Percentiles rank a stretch among this genome's conserved stretches.
Evolutionary conservation across 2,797 vertebrate genomes (phyloP).

Genomic region (Antrozous pallidus): DNA sequence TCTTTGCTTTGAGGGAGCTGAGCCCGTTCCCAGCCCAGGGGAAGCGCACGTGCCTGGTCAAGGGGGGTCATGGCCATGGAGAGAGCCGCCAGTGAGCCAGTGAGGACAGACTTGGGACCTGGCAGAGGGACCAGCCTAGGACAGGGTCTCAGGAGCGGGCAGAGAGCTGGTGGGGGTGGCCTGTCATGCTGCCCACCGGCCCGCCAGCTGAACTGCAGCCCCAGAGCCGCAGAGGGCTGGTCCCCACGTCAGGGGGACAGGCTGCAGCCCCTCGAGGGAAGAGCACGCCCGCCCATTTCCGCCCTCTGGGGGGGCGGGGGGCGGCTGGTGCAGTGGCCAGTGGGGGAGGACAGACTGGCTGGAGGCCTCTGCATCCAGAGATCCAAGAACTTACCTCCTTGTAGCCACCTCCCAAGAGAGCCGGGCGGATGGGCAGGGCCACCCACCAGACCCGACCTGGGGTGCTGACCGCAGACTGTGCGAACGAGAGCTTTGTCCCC

Average conservation of each 20-base stretch:
- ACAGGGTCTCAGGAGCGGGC: rapidly evolving
- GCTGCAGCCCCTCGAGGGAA: not conserved
- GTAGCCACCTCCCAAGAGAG: no score
- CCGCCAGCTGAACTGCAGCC: rapidly evolving
- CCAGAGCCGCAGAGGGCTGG: not conserved
- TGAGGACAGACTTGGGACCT: not conserved
- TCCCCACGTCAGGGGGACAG: not conserved
- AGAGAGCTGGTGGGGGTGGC: not conserved
- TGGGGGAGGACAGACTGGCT: not conserved
- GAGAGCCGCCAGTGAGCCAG: not conserved
- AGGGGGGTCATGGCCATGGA: rapidly evolving
- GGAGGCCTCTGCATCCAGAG: rapidly evolving
- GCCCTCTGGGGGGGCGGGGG: no score
- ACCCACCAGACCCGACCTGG: not conserved
- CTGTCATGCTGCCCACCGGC: rapidly evolving
- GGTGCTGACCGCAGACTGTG: not conserved
- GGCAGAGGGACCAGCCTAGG: not conserved
- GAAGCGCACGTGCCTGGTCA: not conserved
- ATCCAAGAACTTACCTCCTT: rapidly evolving
- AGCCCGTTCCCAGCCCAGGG: not conserved
- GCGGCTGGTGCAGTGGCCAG: not conserved
- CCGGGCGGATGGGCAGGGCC: no score
- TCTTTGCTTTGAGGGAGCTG: not conserved
- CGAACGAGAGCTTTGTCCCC: not conserved
- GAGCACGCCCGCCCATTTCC: not conserved